Evolutionary conservation across 2,888 invertebrate species (phyloP), one percentile per base, ranked within the genome.

Genomic region (Lochmaea capreae): DNA sequence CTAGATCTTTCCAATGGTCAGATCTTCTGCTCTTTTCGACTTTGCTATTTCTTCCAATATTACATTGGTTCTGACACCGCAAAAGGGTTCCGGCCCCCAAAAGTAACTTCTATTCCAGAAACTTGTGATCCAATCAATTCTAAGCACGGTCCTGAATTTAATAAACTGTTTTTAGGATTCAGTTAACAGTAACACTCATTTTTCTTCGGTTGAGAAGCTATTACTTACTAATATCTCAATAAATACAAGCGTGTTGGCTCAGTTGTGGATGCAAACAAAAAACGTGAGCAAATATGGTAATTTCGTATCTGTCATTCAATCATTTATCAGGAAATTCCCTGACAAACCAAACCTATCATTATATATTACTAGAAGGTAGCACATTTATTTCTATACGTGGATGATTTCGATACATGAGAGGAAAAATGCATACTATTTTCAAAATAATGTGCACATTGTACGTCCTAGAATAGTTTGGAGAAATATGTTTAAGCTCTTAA

Each of bases 181-280:
- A 63, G 67, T 76, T 73, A 73, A 71, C 76, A 57, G 52, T 70
- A 68, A 69, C 65, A 39, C 61, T 72, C 72, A 73, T 67, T 71
- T 76, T 76, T 62, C 18, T 68, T 62, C 67, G 65, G 65, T 73
- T 74, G 65, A 65, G 67, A 67, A 65, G 62, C 66, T 62, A 73
- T 72, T 73, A 69, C 61, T 71, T 62, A 66, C 73, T 72, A 73
- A 73, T 76, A 66, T 73, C 72, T 72, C 71, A 72, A 73, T 73
- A 76, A 76, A 71, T 63, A 76, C 54, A 65, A 67, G n/a, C 39
- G 65, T 69, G 69, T 68, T 73, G n/a, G 57, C 57, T 63, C 52
- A 46, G 65, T 46, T 65, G 49, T 69, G 46, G 57, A 52, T 39
- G 54, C 49, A 73, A 76, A 76, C 62, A 72, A 69, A 66, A 61